Percentiles rank a stretch among this genome's conserved stretches.
Conservation (phyloP, 2,888 invertebrate genomes). For the Ornithoptera priamus region DNA sequence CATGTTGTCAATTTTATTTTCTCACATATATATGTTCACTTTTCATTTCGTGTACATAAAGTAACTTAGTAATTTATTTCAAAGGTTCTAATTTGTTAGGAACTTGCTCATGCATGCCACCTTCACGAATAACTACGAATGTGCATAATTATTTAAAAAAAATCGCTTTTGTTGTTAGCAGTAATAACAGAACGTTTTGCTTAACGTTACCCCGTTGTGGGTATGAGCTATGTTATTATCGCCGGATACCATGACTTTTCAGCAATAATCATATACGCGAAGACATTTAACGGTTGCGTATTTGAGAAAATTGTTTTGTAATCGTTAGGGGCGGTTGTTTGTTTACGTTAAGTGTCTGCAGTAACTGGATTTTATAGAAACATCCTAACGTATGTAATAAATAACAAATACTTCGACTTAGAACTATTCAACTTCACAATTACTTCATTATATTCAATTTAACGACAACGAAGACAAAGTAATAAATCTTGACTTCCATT, state of each 20-base stretch:
- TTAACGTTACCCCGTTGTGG: conserved; percentile 21
- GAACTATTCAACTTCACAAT: no score
- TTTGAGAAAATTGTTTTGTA: conserved; percentile 49
- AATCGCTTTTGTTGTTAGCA: conserved; percentile 7
- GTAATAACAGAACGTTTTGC: conserved; percentile 19
- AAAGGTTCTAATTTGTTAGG: background rate
- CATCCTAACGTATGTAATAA: no score
- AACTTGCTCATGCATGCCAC: background rate
- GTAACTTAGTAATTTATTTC: background rate
- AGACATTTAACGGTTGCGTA: conserved; percentile 46
- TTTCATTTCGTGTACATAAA: background rate
- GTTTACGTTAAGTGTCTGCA: conserved; percentile 34
- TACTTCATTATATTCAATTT: no score
- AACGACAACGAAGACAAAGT: no score
- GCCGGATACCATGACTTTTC: conserved; percentile 25
- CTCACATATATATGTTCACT: background rate
- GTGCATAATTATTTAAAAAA: conserved; percentile 15
- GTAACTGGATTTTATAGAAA: background rate
- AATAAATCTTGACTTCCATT: no score
- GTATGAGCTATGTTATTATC: conserved; percentile 27
- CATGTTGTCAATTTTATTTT: background rate
- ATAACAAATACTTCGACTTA: no score
- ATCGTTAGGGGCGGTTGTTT: conserved; percentile 52
- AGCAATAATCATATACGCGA: conserved; percentile 25
- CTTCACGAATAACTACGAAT: background rate